Evolutionary conservation across 2,797 vertebrate species (phyloP).

Genomic region (Cossypha polioptera): DNA sequence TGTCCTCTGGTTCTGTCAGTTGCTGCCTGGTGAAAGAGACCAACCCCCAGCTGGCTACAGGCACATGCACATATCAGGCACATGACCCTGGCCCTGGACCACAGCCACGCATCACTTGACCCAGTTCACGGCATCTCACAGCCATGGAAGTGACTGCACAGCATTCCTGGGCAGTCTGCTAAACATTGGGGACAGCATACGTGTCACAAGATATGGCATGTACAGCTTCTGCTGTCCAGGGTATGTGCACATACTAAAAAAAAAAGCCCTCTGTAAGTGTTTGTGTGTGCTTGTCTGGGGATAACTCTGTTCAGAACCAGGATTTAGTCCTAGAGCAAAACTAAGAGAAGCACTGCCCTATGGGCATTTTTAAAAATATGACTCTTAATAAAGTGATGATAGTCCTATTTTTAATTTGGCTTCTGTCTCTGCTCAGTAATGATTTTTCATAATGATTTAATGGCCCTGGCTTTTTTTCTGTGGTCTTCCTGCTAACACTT

Average conservation of each 20-base stretch:
- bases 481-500: constrained; percentile 19
- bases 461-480: neutral
- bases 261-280: neutral
- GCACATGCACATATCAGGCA: rapidly evolving
- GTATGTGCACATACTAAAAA: neutral
- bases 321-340: neutral
- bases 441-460: constrained; percentile 51
- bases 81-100: neutral
- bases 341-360: neutral
- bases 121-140: neutral
- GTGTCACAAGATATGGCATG: neutral
- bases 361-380: neutral
- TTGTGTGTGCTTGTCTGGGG: neutral
- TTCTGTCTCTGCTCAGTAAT: constrained; percentile 18
- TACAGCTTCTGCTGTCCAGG: neutral
- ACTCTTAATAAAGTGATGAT: constrained; percentile 44
- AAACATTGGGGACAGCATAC: neutral
- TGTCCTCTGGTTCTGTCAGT: no score
- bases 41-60: no score
- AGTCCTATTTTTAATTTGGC: constrained; percentile 60
- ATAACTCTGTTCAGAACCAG: neutral
- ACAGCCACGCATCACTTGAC: neutral
- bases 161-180: neutral
- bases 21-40: no score
- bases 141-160: neutral